Evolutionary conservation across 2,797 vertebrate species (phyloP).

Genomic region (Sylvilagus floridanus): DNA sequence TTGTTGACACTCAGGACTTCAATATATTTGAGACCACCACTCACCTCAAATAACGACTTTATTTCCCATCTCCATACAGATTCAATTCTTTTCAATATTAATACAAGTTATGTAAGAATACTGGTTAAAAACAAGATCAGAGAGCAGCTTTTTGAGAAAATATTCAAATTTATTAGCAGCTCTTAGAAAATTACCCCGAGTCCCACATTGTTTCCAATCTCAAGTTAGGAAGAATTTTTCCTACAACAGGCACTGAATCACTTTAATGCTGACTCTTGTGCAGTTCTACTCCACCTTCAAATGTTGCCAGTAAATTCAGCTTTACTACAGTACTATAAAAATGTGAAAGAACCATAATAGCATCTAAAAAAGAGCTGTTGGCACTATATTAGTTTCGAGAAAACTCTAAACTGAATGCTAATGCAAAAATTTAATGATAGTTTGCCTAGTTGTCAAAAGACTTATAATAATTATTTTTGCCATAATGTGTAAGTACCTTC

Average conservation of each 20-base stretch:
- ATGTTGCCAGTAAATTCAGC: slow-evolving; percentile 87
- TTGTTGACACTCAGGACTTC: not conserved
- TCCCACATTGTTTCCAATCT: slow-evolving; percentile 83
- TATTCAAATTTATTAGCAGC: slow-evolving; percentile 81
- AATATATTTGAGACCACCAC: slow-evolving; percentile 60
- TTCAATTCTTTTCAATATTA: slow-evolving; percentile 79
- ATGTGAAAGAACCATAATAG: slow-evolving; percentile 86
- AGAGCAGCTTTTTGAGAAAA: slow-evolving; percentile 78
- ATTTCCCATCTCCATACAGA: slow-evolving; percentile 64
- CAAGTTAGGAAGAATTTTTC: slow-evolving; percentile 85
- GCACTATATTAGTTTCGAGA: slow-evolving; percentile 83
- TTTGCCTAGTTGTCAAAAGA: slow-evolving; percentile 83
- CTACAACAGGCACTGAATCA: slow-evolving; percentile 85
- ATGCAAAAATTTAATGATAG: slow-evolving; percentile 86
- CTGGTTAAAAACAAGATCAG: slow-evolving; percentile 80
- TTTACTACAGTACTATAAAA: slow-evolving; percentile 88
- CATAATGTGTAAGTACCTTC: slow-evolving; percentile 80
- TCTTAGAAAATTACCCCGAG: slow-evolving; percentile 82
- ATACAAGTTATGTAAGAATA: slow-evolving; percentile 74
- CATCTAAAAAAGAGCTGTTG: slow-evolving; percentile 87
- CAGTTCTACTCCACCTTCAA: slow-evolving; percentile 84
- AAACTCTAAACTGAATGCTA: slow-evolving; percentile 86
- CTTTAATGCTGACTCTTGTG: slow-evolving; percentile 85
- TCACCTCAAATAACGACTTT: slow-evolving; percentile 51
- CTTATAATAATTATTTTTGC: slow-evolving; percentile 83